Evolutionary conservation across 2,113 vertebrate species (phyloP), one percentile per base, ranked within the genome.

Genomic region (Rhinopithecus roxellana): DNA sequence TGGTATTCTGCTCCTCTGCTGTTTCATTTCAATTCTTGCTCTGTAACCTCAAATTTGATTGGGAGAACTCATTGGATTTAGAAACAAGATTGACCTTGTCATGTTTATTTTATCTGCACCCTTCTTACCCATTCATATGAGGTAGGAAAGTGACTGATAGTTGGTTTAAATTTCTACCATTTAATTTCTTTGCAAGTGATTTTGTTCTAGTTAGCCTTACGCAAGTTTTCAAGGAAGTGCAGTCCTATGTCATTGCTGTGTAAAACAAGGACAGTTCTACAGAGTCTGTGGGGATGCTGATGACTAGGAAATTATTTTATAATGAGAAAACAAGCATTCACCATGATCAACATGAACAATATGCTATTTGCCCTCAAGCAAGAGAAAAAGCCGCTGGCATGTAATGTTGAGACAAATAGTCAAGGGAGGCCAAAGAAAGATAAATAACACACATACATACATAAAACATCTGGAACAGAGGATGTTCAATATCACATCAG

Each of bases 261-360:
- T 72, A 69, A 97, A 95, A 85, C 18, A 90, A 64, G 38, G 5
- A 92, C 48, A 88, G 32, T 78, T 93, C n/a, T 93, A 25, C 17
- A 84, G 55, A 57, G 4, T 82, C 40, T 38, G 4, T 48, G 57
- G 35, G 18, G 69, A 89, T 92, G 83, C 74, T 79, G 14, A 82
- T 35, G 35, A 38, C n/a, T 75, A 87, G 27, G 55, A 94, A 81
- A 96, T 94, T 59, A 79, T 70, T 92, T 94, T 82, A 75, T 70
- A 93, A 93, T 77, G 45, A 81, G 43, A 82, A 90, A 84, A 95
- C 22, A 88, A 43, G 20, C 25, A 84, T 81, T 92, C n/a, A 78
- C 17, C 38, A 74, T 22, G 8, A 92, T 84, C 87, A 72, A 82
- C 77, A 50, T n/a, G 50, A 97, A 81, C 12, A 81, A 45, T 52